A percentile compares a stretch with the other conserved stretches of the same genome.
phyloP scores from a whole-genome alignment of 2,888 invertebrate genomes.

The Leptinotarsa peninsularis region DNA sequence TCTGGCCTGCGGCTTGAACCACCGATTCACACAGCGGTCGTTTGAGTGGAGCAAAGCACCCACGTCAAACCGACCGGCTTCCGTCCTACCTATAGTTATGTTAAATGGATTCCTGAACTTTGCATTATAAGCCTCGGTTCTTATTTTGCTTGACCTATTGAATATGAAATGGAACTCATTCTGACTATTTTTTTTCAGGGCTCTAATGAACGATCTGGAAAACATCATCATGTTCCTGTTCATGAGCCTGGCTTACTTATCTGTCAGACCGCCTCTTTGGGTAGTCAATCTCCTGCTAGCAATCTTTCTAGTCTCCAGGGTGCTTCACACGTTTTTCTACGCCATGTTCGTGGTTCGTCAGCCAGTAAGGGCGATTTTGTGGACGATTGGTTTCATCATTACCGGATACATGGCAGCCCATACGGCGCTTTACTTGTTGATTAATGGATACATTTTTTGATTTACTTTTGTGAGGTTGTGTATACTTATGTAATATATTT shows the following conservation, averaged over 20 bases:
- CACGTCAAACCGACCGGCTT: no score
- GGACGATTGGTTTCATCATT: slow-evolving; percentile 52
- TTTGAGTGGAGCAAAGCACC: no score
- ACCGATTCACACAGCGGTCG: no score
- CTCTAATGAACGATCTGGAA: slow-evolving; percentile 79
- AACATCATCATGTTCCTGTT: slow-evolving; percentile 77
- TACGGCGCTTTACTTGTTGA: slow-evolving; percentile 46
- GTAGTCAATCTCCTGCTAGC: slow-evolving; percentile 70
- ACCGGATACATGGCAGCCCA: slow-evolving; percentile 54
- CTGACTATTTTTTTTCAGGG: slow-evolving; percentile 64
- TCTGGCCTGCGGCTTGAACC: no score
- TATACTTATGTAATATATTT: slow-evolving; percentile 4
- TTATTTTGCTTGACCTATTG: no score
- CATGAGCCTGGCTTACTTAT: slow-evolving; percentile 72
- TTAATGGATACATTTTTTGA: slow-evolving; percentile 24
- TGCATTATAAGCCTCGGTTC: no score
- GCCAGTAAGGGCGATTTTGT: slow-evolving; percentile 60
- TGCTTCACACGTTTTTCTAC: slow-evolving; percentile 76
- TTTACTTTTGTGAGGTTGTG: background rate
- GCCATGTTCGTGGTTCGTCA: slow-evolving; percentile 73
- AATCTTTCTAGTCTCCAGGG: slow-evolving; percentile 69
- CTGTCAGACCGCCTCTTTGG: slow-evolving; percentile 69
- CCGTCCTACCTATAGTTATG: no score
- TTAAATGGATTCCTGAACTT: no score
- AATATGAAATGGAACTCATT: no score